Base-by-base conservation (phyloP, 2,888 invertebrate species). In the Agonopterix heracliana region DNA sequence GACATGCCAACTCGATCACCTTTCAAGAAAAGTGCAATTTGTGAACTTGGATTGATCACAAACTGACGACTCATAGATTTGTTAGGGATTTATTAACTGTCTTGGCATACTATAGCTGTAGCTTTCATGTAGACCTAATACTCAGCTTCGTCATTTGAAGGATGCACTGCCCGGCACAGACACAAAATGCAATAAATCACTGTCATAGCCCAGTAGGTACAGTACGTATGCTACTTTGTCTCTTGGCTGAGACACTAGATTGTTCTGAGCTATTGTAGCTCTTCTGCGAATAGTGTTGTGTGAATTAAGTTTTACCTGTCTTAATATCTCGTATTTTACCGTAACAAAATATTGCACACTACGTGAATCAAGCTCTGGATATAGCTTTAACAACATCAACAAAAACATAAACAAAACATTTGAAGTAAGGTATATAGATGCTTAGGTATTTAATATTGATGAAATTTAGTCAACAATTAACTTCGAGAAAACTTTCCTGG, bases 101-200 rank as follows among this genome's bases (percentile, higher is more conserved):
- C 41, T 41, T 41, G 34, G 2, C 40, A 41, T 44, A 51, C 45
- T 48, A 47, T 36, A 10, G 41, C 36, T 36, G 45, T 48, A 38
- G 60, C 59, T 66, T 69, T 62, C 65, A 8, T 38, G 38, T 38
- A 10, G n/a, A n/a, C 41, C 11, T 38, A 38, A n/a, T n/a, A 64
- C 60, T 63, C 68, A 65, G 57, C 60, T 63, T 63, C 64, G 60
- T 64, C 67, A 65, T 64, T 54, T 57, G 64, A 68, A 66, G 59
- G 71, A 71, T 70, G 69, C 65, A 64, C 58, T 47, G 54, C 49
- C 54, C 62, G 57, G 62, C 62, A 64, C 59, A 70, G 68, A 74
- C 68, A 62, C 66, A 71, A 72, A 69, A 64, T 66, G 60, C 63
- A 61, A 77, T 84, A 68, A 68, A 76, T 81, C 79, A 76, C 63